phyloP scores from a whole-genome alignment of 2,113 vertebrate genomes.

The Channa maculata region DNA sequence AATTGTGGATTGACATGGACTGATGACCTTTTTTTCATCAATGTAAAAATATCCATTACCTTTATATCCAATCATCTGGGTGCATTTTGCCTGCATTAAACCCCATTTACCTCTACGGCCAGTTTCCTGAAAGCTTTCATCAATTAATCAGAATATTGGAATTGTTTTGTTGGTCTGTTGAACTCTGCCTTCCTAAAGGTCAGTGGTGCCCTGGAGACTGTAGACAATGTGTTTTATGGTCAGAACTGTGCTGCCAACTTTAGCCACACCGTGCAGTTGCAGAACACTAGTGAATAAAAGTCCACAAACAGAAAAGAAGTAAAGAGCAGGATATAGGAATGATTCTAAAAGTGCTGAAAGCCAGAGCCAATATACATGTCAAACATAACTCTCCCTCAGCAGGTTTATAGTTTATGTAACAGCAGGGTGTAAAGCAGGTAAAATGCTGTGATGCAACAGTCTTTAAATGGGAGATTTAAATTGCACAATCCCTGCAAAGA shows the following conservation, averaged over 20 bases:
- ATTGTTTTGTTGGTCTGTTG: constrained; percentile 62
- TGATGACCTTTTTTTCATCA: constrained; percentile 20
- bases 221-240: constrained; percentile 6
- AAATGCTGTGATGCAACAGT: neutral
- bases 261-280: neutral
- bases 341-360: constrained; percentile 2
- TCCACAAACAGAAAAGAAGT: constrained; percentile 3
- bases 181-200: constrained; percentile 57
- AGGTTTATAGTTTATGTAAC: constrained; percentile 14
- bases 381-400: constrained; percentile 20
- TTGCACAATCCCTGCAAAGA: neutral
- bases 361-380: constrained; percentile 18
- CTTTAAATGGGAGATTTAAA: constrained; percentile 21
- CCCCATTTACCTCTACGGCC: constrained; percentile 33
- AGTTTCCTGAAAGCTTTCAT: constrained; percentile 70
- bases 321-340: constrained; percentile 40
- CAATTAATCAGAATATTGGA: constrained; percentile 70
- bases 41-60: constrained; percentile 24
- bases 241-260: neutral
- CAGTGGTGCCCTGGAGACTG: constrained; percentile 20
- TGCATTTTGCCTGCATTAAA: constrained; percentile 52
- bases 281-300: constrained; percentile 19
- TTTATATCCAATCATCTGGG: constrained; percentile 61
- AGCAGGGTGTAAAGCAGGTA: constrained; percentile 26
- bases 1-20: neutral